Evolutionary conservation across 2,888 invertebrate genomes (phyloP).

Genomic region (Leucozona laternaria): DNA sequence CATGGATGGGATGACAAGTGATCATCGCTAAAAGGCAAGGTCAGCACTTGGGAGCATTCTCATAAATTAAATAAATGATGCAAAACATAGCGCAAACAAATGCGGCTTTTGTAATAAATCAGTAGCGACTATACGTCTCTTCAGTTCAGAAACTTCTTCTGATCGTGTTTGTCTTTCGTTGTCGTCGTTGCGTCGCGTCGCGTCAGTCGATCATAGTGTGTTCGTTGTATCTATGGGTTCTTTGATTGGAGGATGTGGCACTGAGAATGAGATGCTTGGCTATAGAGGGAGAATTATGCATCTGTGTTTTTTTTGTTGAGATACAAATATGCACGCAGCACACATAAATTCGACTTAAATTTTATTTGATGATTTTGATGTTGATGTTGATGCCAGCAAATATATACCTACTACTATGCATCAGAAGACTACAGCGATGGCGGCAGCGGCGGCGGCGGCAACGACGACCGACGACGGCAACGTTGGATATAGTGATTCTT

Average conservation of each 20-base stretch:
- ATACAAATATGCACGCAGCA: slow-evolving; percentile 19
- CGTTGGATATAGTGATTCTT: slow-evolving; percentile 31
- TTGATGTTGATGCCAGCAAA: slow-evolving; percentile 41
- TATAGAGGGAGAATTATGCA: neutral
- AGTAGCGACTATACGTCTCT: slow-evolving; percentile 61
- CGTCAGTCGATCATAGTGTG: neutral
- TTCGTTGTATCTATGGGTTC: slow-evolving; percentile 7
- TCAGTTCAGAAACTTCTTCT: slow-evolving; percentile 25
- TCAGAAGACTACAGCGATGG: neutral
- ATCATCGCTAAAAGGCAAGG: slow-evolving; percentile 68
- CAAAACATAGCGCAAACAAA: slow-evolving; percentile 72
- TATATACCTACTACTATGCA: neutral
- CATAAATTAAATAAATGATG: slow-evolving; percentile 75
- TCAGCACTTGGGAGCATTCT: slow-evolving; percentile 71
- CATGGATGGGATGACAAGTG: slow-evolving; percentile 49
- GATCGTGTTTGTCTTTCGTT: slow-evolving; percentile 12
- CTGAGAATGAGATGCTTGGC: neutral
- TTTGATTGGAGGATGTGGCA: slow-evolving; percentile 29
- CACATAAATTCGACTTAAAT: slow-evolving; percentile 50
- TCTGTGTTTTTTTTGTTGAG: neutral
- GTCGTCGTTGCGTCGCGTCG: neutral
- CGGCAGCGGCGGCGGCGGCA: neutral
- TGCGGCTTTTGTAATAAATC: slow-evolving; percentile 74
- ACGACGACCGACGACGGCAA: neutral
- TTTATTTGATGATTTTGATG: slow-evolving; percentile 66